These are phyloP conservation scores for Colostygia pectinataria DNA, from an alignment of 2,888 invertebrate genomes.

Conservation along the genomic window DNA sequence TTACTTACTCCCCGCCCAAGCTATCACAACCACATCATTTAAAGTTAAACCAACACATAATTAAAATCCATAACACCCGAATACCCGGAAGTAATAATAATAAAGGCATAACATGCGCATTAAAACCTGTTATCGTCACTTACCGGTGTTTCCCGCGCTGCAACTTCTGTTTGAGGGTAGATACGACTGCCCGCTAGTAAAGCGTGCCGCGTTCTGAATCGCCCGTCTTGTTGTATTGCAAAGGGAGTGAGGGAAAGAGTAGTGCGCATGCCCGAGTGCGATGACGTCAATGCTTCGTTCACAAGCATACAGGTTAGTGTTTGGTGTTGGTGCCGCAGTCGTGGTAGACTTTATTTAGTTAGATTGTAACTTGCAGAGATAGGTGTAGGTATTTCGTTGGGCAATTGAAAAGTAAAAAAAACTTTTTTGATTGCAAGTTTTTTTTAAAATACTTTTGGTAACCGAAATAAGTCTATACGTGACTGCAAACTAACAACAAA, in stretches of 20 bases:
- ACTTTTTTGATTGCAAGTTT: no score
- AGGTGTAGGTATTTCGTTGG: background rate
- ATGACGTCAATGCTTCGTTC: conserved; percentile 81
- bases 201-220: conserved; percentile 62
- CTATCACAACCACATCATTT: background rate
- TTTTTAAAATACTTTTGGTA: no score
- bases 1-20: background rate
- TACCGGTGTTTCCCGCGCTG: conserved; percentile 69
- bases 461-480: no score
- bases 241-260: conserved; percentile 32
- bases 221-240: conserved; percentile 13
- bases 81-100: conserved; percentile 22
- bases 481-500: no score
- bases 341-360: conserved; percentile 22
- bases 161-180: conserved; percentile 37
- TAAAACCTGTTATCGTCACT: conserved; percentile 50
- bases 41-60: conserved; percentile 1
- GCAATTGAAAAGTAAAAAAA: no score
- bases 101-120: conserved; percentile 20
- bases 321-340: conserved; percentile 45
- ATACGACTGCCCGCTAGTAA: conserved; percentile 53
- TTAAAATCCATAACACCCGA: conserved; percentile 16
- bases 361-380: conserved; percentile 14
- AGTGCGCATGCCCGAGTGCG: conserved; percentile 58
- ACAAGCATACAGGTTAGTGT: conserved; percentile 73